Base-by-base conservation (phyloP, 92 coral and sea anemone genomes). In the Paramuricea clavata region DNA sequence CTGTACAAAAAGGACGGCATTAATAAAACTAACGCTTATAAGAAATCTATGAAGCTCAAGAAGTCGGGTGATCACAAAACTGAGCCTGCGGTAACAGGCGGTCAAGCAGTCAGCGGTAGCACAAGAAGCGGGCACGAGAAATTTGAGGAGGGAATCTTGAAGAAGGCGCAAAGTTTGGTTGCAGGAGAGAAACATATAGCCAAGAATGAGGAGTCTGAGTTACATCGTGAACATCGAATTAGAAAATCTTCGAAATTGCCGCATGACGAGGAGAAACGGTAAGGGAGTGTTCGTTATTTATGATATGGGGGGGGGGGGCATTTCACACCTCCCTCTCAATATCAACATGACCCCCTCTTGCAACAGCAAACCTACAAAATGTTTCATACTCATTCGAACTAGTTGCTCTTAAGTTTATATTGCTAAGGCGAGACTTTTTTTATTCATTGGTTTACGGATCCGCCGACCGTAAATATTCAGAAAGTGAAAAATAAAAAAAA, bases 41-140 rank as follows among this genome's bases (percentile, higher is more conserved):
- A 22, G 74, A 39, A 87, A 83, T 73, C 76, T 59, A 16, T 65
- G 81, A 43, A 82, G 15, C 28, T 39, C 25, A 86, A 90, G 33
- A 90, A 90, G 65, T 49, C 73, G 21, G 87, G 90, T 89, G 89
- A 87, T 15, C 19, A 75, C 7, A 28, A 23, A 19, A 54, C 32
- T 22, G 42, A 36, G 42, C 8, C 42, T 36, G 42, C 42, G 42
- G 42, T 36, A 8, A 8, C 8, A 36, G 8, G 42, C 42, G 42
- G 42, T 36, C 7, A 47, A 15, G 69, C 44, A 33, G 35, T 39
- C 31, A 25, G 57, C 33, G 30, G 36, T 35, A 59, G n/a, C 9
- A 41, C 41, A 27, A 27, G 7, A 36, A 41, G 23, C 43, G 54
- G 28, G 6, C 12, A 67, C n/a, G 54, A 79, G 84, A 79, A 79